phyloP scores from a whole-genome alignment of 2,113 vertebrate species.

The Melanotaenia duboulayi region DNA sequence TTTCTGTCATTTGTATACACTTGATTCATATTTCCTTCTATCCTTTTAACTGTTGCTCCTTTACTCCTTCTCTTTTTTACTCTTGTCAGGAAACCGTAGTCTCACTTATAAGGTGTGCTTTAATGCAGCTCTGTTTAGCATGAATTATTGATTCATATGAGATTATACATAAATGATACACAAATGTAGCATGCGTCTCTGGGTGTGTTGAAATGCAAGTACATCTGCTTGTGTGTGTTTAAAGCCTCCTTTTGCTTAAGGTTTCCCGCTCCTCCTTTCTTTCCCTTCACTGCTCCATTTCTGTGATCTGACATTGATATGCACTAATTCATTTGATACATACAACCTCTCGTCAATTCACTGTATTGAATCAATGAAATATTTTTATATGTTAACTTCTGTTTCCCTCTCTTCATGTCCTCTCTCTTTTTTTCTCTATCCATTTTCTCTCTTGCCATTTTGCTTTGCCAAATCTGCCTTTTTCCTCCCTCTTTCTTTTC shows the following conservation, averaged over 20 bases:
- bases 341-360: slow-evolving; percentile 39
- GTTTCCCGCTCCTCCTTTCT: slow-evolving; percentile 7
- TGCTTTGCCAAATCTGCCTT: slow-evolving; percentile 5
- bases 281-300: slow-evolving; percentile 17
- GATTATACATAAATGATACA: slow-evolving; percentile 43
- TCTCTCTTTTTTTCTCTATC: not conserved
- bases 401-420: slow-evolving; percentile 25
- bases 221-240: slow-evolving; percentile 11
- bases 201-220: slow-evolving; percentile 52
- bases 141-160: slow-evolving; percentile 70
- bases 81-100: slow-evolving; percentile 14
- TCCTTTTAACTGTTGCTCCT: slow-evolving; percentile 1
- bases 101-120: slow-evolving; percentile 53
- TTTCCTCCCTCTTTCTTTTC: not conserved
- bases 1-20: slow-evolving; percentile 28
- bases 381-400: slow-evolving; percentile 46
- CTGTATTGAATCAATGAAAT: slow-evolving; percentile 28
- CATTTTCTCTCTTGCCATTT: not conserved
- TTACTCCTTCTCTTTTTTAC: not conserved
- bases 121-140: slow-evolving; percentile 43
- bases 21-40: not conserved
- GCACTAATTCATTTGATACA: slow-evolving; percentile 59
- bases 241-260: slow-evolving; percentile 9
- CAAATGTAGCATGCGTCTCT: slow-evolving; percentile 9
- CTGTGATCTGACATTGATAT: slow-evolving; percentile 46